A percentile compares a stretch with the other conserved stretches of the same genome.
phyloP scores from a whole-genome alignment of 2,797 vertebrate species.

The Hoplostethus atlanticus region DNA sequence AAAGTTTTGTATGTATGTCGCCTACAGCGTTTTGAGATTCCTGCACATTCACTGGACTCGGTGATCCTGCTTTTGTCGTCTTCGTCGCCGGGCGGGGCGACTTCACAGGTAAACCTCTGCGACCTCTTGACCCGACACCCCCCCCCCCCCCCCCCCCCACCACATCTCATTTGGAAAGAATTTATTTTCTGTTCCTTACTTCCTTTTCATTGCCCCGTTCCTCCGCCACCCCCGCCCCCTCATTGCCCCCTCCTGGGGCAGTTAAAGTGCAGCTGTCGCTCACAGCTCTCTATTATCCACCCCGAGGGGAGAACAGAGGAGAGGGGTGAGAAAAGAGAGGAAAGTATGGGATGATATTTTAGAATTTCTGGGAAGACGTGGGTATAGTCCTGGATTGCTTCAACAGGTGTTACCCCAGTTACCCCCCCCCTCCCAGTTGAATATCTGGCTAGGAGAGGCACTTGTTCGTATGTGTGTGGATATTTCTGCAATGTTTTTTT shows the following conservation, averaged over 20 bases:
- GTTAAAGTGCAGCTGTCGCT: slow-evolving; percentile 79
- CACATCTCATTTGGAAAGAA: slow-evolving; percentile 60
- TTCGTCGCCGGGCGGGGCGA: slow-evolving; percentile 16
- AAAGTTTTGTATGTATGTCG: too few species aligned
- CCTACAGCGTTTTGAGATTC: too few species aligned
- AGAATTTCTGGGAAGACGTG: slow-evolving; percentile 64
- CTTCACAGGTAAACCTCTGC: slow-evolving; percentile 48
- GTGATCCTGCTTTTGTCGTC: neutral
- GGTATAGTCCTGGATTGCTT: slow-evolving; percentile 56
- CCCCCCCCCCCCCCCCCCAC: slow-evolving; percentile 18
- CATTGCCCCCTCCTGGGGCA: slow-evolving; percentile 55
- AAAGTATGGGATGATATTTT: slow-evolving; percentile 60
- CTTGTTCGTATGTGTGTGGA: neutral
- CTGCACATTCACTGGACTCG: neutral
- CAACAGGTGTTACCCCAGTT: slow-evolving; percentile 65
- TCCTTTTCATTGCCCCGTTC: slow-evolving; percentile 59
- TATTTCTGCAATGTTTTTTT: too few species aligned
- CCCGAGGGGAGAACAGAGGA: slow-evolving; percentile 30
- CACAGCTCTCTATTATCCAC: slow-evolving; percentile 56
- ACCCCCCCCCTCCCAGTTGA: slow-evolving; percentile 7
- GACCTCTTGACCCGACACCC: slow-evolving; percentile 33
- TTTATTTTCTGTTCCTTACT: slow-evolving; percentile 54
- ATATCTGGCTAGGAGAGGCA: neutral
- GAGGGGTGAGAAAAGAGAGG: slow-evolving; percentile 9
- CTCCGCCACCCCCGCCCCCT: slow-evolving; percentile 25